These are phyloP conservation scores for Mola mola DNA, from an alignment of 2,113 vertebrate species.

Conservation along the genomic window DNA sequence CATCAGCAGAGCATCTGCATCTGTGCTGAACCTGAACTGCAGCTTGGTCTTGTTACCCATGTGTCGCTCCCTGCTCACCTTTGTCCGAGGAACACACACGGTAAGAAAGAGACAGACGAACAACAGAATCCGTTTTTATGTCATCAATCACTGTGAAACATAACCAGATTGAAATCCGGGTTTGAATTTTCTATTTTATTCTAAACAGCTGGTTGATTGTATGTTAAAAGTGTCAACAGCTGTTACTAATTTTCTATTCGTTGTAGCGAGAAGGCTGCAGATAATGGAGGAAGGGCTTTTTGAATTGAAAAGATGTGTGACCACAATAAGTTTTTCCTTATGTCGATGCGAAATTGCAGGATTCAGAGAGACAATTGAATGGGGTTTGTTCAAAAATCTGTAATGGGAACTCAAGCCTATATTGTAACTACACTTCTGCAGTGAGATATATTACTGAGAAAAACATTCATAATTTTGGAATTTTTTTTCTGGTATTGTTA, in stretches of 20 bases:
- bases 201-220: background rate
- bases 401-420: too few species aligned
- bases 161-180: background rate
- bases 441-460: too few species aligned
- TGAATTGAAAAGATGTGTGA: background rate
- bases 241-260: background rate
- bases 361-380: too few species aligned
- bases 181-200: background rate
- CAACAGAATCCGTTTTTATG: too few species aligned
- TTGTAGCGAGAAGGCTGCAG: too few species aligned
- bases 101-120: slow-evolving; percentile 74
- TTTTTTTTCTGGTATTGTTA: too few species aligned
- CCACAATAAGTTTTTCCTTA: background rate
- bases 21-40: slow-evolving; percentile 97
- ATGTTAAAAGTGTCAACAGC: background rate
- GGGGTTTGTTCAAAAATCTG: too few species aligned
- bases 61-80: slow-evolving; percentile 90
- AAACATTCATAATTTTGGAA: too few species aligned
- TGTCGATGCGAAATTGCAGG: background rate
- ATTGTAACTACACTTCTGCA: background rate
- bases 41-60: slow-evolving; percentile 92
- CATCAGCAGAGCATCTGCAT: slow-evolving; percentile 95
- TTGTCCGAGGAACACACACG: slow-evolving; percentile 87
- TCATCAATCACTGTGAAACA: too few species aligned
- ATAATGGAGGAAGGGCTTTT: too few species aligned